A percentile compares a stretch with the other conserved stretches of the same genome.
Evolutionary conservation across 2,113 vertebrate species (phyloP).

Genomic region (Grammomys dolichurus): DNA sequence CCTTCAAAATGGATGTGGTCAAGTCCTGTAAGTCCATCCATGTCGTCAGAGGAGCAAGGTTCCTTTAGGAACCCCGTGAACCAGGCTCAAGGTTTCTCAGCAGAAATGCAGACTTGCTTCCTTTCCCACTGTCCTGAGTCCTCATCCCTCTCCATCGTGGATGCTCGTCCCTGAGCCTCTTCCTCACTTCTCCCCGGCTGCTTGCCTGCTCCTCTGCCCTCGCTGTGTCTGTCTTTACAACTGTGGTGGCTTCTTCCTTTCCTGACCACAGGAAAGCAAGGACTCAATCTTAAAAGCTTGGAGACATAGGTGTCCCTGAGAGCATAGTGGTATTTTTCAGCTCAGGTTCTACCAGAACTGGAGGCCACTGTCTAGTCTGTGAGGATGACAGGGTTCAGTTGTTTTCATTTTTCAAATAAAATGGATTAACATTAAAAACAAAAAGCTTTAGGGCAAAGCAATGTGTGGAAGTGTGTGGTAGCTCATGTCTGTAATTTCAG

Average conservation of each 20-base stretch:
- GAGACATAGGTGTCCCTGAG: background rate
- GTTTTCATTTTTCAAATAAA: background rate
- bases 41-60: background rate
- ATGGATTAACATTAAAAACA: background rate
- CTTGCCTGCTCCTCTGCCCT: fast-evolving
- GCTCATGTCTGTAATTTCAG: background rate
- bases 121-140: background rate
- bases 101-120: fast-evolving
- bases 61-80: background rate
- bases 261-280: background rate
- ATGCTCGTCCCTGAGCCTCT: background rate
- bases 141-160: fast-evolving
- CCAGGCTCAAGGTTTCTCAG: background rate
- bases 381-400: background rate
- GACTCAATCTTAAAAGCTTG: background rate
- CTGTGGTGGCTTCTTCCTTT: background rate
- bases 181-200: fast-evolving
- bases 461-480: background rate
- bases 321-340: background rate
- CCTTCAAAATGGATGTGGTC: background rate
- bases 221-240: background rate
- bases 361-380: background rate
- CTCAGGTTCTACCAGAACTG: background rate
- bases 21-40: background rate
- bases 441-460: background rate